These are phyloP conservation scores for Perithous albicinctus DNA, from an alignment of 2,888 invertebrate genomes.

Conservation along the genomic window DNA sequence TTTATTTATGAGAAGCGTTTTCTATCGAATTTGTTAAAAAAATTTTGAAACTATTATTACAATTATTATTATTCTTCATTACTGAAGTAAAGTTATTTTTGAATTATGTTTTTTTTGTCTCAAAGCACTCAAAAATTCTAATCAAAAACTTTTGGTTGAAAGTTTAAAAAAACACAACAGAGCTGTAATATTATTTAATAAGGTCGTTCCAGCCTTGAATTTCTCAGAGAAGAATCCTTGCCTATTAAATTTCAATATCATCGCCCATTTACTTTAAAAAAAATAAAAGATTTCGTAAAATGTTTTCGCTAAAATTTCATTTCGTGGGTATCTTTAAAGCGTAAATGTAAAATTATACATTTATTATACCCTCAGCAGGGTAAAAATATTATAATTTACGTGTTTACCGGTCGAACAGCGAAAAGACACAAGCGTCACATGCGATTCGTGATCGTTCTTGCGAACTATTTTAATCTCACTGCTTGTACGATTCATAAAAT, in stretches of 20 bases:
- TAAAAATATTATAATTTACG: not conserved
- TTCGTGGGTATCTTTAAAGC: not conserved
- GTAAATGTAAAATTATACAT: not conserved
- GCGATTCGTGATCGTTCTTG: constrained; percentile 8
- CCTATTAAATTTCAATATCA: not conserved
- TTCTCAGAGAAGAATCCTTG: too few species aligned
- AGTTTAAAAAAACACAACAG: too few species aligned
- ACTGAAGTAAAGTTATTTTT: too few species aligned
- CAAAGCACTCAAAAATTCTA: too few species aligned
- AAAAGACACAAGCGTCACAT: constrained; percentile 38
- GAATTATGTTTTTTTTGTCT: too few species aligned
- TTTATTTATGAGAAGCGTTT: too few species aligned
- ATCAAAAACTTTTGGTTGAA: too few species aligned
- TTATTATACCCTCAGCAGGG: too few species aligned
- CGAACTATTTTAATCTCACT: constrained; percentile 2
- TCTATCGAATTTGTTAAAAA: too few species aligned
- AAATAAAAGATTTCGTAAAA: not conserved
- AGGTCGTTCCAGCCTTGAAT: not conserved
- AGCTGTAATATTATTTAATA: too few species aligned
- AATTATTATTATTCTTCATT: too few species aligned
- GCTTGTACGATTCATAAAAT: not conserved
- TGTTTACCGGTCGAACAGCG: not conserved
- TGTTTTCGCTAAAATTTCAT: not conserved
- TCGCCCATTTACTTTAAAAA: not conserved
- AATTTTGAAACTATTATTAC: too few species aligned